A percentile compares a stretch with the other conserved stretches of the same genome.
Evolutionary conservation across 2,888 invertebrate genomes (phyloP).

Genomic region (Chaetogeoica ovagalla): DNA sequence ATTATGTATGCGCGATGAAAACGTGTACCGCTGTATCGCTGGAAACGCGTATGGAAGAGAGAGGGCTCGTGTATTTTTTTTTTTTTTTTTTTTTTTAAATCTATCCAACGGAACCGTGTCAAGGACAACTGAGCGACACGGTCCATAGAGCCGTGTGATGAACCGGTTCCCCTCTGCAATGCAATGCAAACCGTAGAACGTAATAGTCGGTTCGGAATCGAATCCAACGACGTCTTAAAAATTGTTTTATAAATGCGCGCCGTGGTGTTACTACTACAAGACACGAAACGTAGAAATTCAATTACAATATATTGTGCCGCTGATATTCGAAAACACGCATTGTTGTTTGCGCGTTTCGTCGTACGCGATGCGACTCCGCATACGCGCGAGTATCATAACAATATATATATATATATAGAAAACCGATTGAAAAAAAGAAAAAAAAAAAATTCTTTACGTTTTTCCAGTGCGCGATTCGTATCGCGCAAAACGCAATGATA

Average conservation of each 20-base stretch:
- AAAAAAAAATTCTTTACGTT: too few relatives aligned
- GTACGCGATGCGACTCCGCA: too few relatives aligned
- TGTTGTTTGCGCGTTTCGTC: too few relatives aligned
- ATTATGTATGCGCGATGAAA: slow-evolving; percentile 39
- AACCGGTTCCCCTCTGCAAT: slow-evolving; percentile 50
- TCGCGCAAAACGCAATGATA: too few relatives aligned
- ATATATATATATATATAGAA: too few relatives aligned
- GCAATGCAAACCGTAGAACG: slow-evolving; percentile 18
- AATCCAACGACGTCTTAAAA: slow-evolving; percentile 21
- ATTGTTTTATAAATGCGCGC: slow-evolving; percentile 18
- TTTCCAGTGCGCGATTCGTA: too few relatives aligned
- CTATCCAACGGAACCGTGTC: slow-evolving; percentile 52
- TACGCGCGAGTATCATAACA: too few relatives aligned
- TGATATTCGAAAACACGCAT: too few relatives aligned
- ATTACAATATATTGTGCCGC: too few relatives aligned
- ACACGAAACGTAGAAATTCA: slow-evolving; percentile 2
- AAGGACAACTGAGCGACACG: slow-evolving; percentile 50
- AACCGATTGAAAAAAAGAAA: too few relatives aligned
- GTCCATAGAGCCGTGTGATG: slow-evolving; percentile 52
- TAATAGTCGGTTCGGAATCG: slow-evolving; percentile 29
- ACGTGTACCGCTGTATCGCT: slow-evolving; percentile 28
- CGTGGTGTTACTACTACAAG: neutral
- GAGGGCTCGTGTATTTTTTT: slow-evolving; percentile 12
- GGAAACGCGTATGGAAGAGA: slow-evolving; percentile 32
- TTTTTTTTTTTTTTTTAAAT: slow-evolving; percentile 29